A percentile compares a stretch with the other conserved stretches of the same genome.
Evolutionary conservation across 2,113 vertebrate species (phyloP).

Genomic region (Ctenodactylus gundi): DNA sequence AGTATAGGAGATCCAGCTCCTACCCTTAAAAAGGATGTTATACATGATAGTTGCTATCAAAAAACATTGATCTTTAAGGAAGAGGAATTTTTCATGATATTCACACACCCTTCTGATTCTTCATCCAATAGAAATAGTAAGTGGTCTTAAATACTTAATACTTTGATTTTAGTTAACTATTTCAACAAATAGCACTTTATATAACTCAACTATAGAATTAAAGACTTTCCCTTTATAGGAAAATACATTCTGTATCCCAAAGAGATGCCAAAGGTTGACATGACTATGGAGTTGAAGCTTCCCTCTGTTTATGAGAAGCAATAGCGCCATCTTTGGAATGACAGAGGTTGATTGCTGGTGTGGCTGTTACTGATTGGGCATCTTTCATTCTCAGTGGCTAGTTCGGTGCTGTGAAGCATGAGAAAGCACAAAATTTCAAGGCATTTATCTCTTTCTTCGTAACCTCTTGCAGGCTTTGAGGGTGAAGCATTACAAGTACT

Average conservation of each 20-base stretch:
- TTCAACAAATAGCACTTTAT: not conserved
- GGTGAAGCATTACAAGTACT: not conserved
- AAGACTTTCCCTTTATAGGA: constrained; percentile 23
- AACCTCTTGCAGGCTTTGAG: not conserved
- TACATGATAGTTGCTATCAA: not conserved
- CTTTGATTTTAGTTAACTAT: constrained; percentile 18
- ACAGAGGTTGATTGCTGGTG: not conserved
- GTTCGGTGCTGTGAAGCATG: not conserved
- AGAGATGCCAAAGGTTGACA: not conserved
- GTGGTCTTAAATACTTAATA: not conserved
- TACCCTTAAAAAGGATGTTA: not conserved
- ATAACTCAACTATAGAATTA: not conserved
- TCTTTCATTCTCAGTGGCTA: not conserved
- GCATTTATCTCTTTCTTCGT: not conserved
- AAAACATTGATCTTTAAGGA: not conserved
- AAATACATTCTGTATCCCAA: not conserved
- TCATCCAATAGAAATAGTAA: not conserved
- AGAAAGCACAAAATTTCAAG: constrained; percentile 18
- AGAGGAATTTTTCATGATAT: not conserved
- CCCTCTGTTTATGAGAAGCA: constrained; percentile 4
- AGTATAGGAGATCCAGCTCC: not conserved
- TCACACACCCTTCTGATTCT: not conserved
- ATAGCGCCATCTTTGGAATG: not conserved
- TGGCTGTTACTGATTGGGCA: not conserved
- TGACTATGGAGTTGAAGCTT: not conserved